phyloP scores from a whole-genome alignment of 2,113 vertebrate genomes.

The Orycteropus afer region DNA sequence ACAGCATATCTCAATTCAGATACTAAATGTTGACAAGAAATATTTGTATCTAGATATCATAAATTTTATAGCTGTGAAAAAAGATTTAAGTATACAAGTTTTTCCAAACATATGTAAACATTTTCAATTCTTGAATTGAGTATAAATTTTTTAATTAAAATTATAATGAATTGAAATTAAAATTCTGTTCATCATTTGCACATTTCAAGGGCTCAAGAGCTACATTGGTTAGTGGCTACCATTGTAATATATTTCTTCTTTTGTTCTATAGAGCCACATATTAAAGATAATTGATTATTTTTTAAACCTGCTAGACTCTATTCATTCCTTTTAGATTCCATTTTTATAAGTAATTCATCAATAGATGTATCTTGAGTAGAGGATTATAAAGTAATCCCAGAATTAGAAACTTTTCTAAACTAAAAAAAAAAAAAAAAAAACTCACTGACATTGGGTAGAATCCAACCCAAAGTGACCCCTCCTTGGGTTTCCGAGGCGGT shows the following conservation, averaged over 20 bases:
- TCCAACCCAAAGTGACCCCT: too few relatives aligned
- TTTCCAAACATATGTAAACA: neutral
- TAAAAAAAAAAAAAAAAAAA: too few relatives aligned
- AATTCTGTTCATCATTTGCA: neutral
- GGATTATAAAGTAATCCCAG: too few relatives aligned
- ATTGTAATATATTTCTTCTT: neutral
- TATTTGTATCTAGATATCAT: neutral
- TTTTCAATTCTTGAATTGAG: neutral
- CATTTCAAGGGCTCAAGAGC: neutral
- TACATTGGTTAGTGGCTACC: neutral
- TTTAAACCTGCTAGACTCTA: neutral
- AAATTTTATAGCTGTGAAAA: neutral
- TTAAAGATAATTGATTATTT: neutral
- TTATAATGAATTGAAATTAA: conserved; percentile 31
- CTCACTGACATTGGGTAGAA: too few relatives aligned
- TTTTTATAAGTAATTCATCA: neutral
- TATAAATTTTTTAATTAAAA: neutral
- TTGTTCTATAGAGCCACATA: neutral
- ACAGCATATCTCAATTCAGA: too few relatives aligned
- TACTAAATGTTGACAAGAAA: neutral
- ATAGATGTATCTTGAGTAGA: neutral
- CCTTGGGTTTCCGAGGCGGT: too few relatives aligned
- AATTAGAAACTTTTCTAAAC: conserved; percentile 3
- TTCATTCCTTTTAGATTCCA: neutral
- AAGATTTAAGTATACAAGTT: neutral